Conservation (phyloP, 2,113 vertebrate species). For the Pipa parva region DNA sequence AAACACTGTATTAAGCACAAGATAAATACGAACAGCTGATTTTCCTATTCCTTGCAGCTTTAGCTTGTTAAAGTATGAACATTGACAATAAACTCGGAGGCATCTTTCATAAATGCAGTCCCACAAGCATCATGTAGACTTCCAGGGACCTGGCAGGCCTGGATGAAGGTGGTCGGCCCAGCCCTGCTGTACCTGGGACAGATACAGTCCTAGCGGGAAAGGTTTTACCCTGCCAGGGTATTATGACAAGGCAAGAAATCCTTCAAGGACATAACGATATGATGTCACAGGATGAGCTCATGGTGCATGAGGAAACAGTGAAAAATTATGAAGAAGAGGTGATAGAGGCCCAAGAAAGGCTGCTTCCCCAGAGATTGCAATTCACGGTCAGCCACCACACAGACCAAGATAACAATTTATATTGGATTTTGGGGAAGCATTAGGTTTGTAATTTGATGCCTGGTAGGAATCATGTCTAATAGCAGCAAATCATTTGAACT, state of each 20-base stretch:
- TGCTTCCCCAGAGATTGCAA: constrained; percentile 86
- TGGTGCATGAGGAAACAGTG: constrained; percentile 92
- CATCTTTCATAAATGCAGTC: constrained; percentile 92
- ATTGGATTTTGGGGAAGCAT: too few relatives aligned
- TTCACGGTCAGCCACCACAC: constrained; percentile 87
- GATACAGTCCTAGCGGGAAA: constrained; percentile 82
- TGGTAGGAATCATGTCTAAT: too few relatives aligned
- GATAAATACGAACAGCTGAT: too few relatives aligned
- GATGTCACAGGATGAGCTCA: constrained; percentile 90
- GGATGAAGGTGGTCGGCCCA: constrained; percentile 68
- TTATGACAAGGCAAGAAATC: constrained; percentile 78
- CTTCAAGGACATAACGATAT: constrained; percentile 82
- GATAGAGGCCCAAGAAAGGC: constrained; percentile 78
- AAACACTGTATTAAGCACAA: too few relatives aligned
- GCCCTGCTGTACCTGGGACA: constrained; percentile 63
- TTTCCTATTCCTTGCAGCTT: not conserved
- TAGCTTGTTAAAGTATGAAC: constrained; percentile 73
- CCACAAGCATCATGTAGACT: constrained; percentile 74
- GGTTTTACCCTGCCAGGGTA: constrained; percentile 79
- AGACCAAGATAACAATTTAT: too few relatives aligned
- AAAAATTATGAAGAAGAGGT: constrained; percentile 82
- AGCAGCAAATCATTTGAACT: too few relatives aligned
- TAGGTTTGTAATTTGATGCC: too few relatives aligned
- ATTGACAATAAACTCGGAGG: constrained; percentile 93
- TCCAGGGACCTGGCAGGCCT: constrained; percentile 74